Conservation (phyloP, 2,888 invertebrate species). For the Tineola bisselliella region DNA sequence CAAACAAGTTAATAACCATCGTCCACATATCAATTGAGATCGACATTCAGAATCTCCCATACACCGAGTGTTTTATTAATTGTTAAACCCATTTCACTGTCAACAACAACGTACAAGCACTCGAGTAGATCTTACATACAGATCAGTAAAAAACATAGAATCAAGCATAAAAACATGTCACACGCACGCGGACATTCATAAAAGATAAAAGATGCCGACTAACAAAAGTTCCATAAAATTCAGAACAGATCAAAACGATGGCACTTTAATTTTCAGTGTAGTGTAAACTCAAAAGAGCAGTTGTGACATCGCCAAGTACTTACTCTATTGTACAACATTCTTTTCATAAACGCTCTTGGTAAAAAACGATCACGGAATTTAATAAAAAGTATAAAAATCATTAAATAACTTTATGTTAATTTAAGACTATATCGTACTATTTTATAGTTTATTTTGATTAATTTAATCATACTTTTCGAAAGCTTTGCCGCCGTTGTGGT, state of each 20-base stretch:
- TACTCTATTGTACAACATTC: constrained; percentile 36
- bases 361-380: not conserved
- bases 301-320: constrained; percentile 39
- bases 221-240: constrained; percentile 30
- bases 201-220: constrained; percentile 44
- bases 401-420: no score
- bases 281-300: constrained; percentile 53
- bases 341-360: not conserved
- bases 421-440: no score
- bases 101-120: constrained; percentile 49
- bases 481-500: no score
- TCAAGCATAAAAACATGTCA: constrained; percentile 28
- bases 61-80: constrained; percentile 57
- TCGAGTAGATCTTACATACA: constrained; percentile 18
- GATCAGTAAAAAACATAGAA: constrained; percentile 32
- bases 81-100: constrained; percentile 64
- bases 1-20: constrained; percentile 1
- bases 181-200: constrained; percentile 36
- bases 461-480: no score
- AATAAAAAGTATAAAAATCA: no score
- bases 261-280: constrained; percentile 63
- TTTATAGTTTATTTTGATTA: no score
- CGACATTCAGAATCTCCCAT: constrained; percentile 12
- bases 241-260: constrained; percentile 48
- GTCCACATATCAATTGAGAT: constrained; percentile 1